Evolutionary conservation across 2,888 invertebrate genomes (phyloP), one percentile per base, ranked within the genome.

Genomic region (Physocephala rufipes): DNA sequence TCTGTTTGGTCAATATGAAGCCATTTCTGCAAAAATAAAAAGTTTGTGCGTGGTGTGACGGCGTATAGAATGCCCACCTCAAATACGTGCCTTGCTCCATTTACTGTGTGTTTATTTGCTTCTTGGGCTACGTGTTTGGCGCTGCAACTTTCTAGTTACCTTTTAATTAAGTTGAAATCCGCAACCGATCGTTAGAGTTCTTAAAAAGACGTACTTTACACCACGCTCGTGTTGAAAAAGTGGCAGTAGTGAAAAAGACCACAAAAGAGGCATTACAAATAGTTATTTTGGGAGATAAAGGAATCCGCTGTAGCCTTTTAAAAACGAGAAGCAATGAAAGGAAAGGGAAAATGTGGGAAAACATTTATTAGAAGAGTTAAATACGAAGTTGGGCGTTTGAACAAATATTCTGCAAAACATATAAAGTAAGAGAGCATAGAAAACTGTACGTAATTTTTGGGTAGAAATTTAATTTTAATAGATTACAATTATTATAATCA

Each of bases 151-250:
- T 45, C 28, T 67, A 53, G 70, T 71, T 73, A 67, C 64, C 59
- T 67, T 73, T 73, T 73, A 73, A 73, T 73, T 73, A 73, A 73
- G 71, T 62, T 47, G 61, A 71, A 73, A 67, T 69, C 62, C 65
- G 30, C 68, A 73, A 71, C 62, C 73, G 68, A 71, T 71, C 68
- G 66, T 43, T 65, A 59, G 43, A 9, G 55, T 51, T 28, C 13
- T 45, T 36, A 36, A 36, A 36, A 36, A 36, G 5, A 36, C 36
- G 9, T 36, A 4, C 36, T 36, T 7, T 9, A 36, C 36, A 36
- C 36, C 36, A 4, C 36, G 36, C 36, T 9, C 36, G 5, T 9
- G 9, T 36, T n/a, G n/a, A n/a, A n/a, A n/a, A n/a, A 36, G 36
- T 36, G 36, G 36, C 36, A 9, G n/a, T n/a, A n/a, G n/a, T n/a